Percentiles rank a stretch among this genome's conserved stretches.
These are phyloP conservation scores for Crepidodera aurea DNA, from an alignment of 2,888 invertebrate species.

Conservation along the genomic window DNA sequence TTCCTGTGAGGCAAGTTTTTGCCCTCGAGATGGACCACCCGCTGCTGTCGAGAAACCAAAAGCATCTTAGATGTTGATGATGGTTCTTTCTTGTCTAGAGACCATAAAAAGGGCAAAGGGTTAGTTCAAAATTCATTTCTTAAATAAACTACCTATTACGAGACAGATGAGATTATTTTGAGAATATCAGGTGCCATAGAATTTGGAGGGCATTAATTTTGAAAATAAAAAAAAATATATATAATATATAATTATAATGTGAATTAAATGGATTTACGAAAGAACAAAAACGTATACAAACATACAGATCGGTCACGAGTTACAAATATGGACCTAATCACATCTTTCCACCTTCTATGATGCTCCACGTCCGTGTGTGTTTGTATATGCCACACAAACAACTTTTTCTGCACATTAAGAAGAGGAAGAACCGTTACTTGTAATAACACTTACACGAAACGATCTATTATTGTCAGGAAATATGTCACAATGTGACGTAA, in stretches of 20 bases:
- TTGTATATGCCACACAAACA: constrained; percentile 5
- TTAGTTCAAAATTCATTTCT: constrained; percentile 1
- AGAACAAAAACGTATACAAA: not conserved
- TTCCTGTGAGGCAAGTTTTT: constrained; percentile 36
- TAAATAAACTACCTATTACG: not conserved
- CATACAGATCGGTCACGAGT: not conserved
- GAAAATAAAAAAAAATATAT: too few relatives aligned
- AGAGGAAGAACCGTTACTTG: constrained; percentile 4
- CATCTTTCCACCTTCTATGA: constrained; percentile 9
- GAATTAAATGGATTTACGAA: not conserved
- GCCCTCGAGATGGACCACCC: constrained; percentile 32
- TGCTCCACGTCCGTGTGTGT: not conserved
- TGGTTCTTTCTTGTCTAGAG: constrained; percentile 15
- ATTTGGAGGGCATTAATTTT: too few relatives aligned
- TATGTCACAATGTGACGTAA: not conserved
- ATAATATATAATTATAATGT: too few relatives aligned
- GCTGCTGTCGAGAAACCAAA: constrained; percentile 28
- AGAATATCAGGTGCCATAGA: too few relatives aligned
- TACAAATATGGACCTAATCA: constrained; percentile 7
- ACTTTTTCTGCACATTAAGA: constrained; percentile 18
- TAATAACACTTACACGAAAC: constrained; percentile 10
- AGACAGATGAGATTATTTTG: not conserved
- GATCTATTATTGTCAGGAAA: constrained; percentile 2
- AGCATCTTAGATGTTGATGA: constrained; percentile 16
- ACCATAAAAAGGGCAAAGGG: constrained; percentile 6